Evolutionary conservation across 2,888 invertebrate species (phyloP).

Genomic region (Lepidocyrtoides sp.): DNA sequence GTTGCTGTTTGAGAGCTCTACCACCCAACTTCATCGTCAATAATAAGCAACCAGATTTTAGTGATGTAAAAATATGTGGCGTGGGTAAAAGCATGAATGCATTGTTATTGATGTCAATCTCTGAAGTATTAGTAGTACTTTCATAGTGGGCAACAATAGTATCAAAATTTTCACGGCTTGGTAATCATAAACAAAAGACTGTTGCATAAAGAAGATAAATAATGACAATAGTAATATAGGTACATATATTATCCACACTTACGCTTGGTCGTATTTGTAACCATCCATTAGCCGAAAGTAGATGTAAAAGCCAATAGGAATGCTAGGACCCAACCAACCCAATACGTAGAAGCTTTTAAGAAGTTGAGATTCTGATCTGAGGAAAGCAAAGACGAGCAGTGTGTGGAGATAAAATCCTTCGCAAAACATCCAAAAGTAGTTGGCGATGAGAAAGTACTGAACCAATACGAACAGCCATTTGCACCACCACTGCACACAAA

Average conservation of each 20-base stretch:
- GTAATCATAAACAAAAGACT: neutral
- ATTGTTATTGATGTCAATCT: too few species aligned
- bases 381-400: conserved; percentile 96
- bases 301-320: conserved; percentile 88
- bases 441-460: conserved; percentile 96
- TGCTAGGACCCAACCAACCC: conserved; percentile 94
- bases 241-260: conserved; percentile 36
- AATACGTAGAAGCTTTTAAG: conserved; percentile 93
- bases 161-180: neutral
- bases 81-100: too few species aligned
- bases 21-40: neutral
- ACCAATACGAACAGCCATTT: conserved; percentile 93
- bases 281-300: conserved; percentile 78
- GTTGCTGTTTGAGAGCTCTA: neutral
- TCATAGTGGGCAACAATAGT: too few species aligned
- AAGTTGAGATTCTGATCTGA: conserved; percentile 93
- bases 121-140: too few species aligned
- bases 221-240: neutral
- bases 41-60: neutral
- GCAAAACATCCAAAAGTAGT: conserved; percentile 99
- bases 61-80: neutral
- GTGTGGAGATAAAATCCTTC: conserved; percentile 98
- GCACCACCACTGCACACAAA: conserved; percentile 91
- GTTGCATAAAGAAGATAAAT: too few species aligned
- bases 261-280: conserved; percentile 75